These are phyloP conservation scores for Acanthopagrus latus DNA, from an alignment of 2,797 vertebrate genomes.

Conservation along the genomic window DNA sequence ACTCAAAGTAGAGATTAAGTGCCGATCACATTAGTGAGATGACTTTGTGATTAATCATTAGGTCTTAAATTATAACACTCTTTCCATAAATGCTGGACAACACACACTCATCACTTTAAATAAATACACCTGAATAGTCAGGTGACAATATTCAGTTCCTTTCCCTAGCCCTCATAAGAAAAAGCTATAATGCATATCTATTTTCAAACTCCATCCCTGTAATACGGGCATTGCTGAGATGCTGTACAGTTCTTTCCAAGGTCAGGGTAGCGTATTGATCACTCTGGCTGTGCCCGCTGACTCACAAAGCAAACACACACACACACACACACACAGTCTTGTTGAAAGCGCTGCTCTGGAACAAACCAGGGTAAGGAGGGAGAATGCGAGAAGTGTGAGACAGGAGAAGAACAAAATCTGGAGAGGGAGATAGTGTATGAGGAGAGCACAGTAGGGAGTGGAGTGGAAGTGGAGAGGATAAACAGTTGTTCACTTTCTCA, in stretches of 20 bases:
- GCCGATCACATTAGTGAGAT: not conserved
- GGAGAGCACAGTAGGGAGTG: not conserved
- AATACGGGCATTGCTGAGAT: slow-evolving; percentile 19
- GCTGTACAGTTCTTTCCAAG: slow-evolving; percentile 36
- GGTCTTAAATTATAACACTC: not conserved
- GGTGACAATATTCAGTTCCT: not conserved
- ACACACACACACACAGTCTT: slow-evolving; percentile 34
- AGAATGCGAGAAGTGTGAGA: not conserved
- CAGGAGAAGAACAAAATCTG: not conserved
- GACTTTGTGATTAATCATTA: slow-evolving; percentile 28
- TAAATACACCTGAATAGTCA: not conserved
- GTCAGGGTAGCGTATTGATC: slow-evolving; percentile 55
- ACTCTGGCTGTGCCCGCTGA: slow-evolving; percentile 42
- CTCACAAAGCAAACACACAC: slow-evolving; percentile 45
- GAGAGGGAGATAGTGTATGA: not conserved
- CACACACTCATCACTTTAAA: not conserved
- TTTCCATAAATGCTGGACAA: not conserved
- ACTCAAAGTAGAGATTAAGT: no score
- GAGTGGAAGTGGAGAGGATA: not conserved
- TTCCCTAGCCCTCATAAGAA: not conserved
- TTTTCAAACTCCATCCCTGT: slow-evolving; percentile 17
- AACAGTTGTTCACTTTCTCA: not conserved
- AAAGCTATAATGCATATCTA: not conserved
- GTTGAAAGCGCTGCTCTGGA: slow-evolving; percentile 4
- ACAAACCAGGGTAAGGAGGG: not conserved